Conservation (phyloP, 2,113 vertebrate genomes). For the Caranx ignobilis region DNA sequence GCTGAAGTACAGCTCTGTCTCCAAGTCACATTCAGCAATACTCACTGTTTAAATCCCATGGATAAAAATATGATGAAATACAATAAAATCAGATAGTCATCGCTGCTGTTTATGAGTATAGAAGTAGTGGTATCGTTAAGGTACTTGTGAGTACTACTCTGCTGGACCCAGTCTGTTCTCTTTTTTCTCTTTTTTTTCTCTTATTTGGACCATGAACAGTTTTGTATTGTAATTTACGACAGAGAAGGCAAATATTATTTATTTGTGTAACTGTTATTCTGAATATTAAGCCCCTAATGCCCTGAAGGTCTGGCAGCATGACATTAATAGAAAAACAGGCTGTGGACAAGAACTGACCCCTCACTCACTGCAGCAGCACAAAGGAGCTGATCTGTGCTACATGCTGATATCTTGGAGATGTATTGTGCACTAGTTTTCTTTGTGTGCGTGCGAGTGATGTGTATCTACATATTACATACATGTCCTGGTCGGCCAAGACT, state of each 20-base stretch:
- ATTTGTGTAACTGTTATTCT: not conserved
- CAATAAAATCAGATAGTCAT: too few species aligned
- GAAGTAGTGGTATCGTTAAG: too few species aligned
- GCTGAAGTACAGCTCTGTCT: too few species aligned
- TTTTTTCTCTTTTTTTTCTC: too few species aligned
- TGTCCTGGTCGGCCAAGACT: conserved; percentile 19
- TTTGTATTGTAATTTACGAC: not conserved
- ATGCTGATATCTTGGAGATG: conserved; percentile 15
- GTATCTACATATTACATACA: not conserved
- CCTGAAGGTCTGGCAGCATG: not conserved
- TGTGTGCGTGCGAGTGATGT: conserved; percentile 1
- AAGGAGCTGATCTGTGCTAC: not conserved
- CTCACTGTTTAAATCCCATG: too few species aligned
- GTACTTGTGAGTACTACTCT: too few species aligned
- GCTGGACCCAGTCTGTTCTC: too few species aligned
- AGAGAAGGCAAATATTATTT: not conserved
- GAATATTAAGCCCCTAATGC: not conserved
- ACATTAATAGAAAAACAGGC: not conserved
- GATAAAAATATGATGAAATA: too few species aligned
- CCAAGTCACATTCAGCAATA: too few species aligned
- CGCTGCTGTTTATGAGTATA: too few species aligned
- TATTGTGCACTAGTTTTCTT: not conserved
- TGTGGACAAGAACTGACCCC: not conserved
- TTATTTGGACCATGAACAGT: too few species aligned
- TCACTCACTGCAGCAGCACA: conserved; percentile 3